Evolutionary conservation across 2,113 vertebrate species (phyloP).

Genomic region (Pachycephala philippinensis): DNA sequence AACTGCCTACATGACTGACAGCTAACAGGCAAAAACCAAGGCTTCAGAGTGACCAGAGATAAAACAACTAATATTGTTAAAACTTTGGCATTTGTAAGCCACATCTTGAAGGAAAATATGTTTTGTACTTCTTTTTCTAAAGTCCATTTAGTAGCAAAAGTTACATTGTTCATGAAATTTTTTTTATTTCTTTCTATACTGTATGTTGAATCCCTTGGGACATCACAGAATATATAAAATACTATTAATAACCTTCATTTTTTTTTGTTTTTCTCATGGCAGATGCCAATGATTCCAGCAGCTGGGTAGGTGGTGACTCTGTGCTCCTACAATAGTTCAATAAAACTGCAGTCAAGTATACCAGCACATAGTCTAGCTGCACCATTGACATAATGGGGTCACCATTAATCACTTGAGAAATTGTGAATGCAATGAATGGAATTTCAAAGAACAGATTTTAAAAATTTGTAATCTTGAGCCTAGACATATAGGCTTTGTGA

Average conservation of each 20-base stretch:
- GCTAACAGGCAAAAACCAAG: background rate
- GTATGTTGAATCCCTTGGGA: background rate
- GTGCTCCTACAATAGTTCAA: background rate
- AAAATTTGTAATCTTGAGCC: background rate
- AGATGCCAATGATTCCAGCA: background rate
- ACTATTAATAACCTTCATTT: background rate
- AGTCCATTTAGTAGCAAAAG: background rate
- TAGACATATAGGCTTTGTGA: background rate
- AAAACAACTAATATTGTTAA: background rate
- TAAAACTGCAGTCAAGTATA: background rate
- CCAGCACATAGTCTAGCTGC: background rate
- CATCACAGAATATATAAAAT: background rate
- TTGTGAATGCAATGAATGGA: background rate
- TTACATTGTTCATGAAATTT: background rate
- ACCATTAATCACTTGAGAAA: background rate
- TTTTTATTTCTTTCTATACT: background rate
- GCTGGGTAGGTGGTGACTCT: background rate
- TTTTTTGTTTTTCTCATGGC: background rate
- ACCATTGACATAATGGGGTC: background rate
- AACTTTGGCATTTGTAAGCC: background rate
- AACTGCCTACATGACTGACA: background rate
- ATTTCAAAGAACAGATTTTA: constrained; percentile 17
- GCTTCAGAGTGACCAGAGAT: background rate
- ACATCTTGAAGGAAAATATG: background rate
- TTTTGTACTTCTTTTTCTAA: background rate